These are phyloP conservation scores for Ichneumoninae sp. DNA, from an alignment of 2,888 invertebrate species.

Conservation along the genomic window DNA sequence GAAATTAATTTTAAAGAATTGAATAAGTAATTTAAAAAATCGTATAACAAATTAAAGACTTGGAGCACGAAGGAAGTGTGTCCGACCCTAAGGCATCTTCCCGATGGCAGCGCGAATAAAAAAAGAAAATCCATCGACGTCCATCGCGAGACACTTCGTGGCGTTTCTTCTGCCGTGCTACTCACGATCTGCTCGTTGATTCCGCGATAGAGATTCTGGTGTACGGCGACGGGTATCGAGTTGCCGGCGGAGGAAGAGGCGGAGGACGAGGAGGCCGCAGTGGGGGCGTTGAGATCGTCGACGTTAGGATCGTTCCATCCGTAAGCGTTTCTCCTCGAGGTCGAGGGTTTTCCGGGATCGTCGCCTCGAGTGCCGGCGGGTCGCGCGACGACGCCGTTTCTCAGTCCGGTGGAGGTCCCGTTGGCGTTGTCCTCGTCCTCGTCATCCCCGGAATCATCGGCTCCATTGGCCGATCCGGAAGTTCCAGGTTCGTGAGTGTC, in stretches of 20 bases:
- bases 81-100: not conserved
- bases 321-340: conserved; percentile 75
- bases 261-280: conserved; percentile 61
- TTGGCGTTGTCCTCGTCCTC: conserved; percentile 74
- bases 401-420: conserved; percentile 69
- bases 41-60: no score
- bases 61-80: not conserved
- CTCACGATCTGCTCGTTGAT: conserved; percentile 80
- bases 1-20: no score
- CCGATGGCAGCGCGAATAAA: not conserved
- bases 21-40: no score
- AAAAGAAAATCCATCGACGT: conserved; percentile 54
- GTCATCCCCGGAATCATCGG: not conserved
- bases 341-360: conserved; percentile 77
- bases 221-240: conserved; percentile 63
- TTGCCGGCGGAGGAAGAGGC: conserved; percentile 21
- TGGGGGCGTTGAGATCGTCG: conserved; percentile 61
- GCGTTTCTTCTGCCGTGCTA: conserved; percentile 58
- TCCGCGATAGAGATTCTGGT: conserved; percentile 75
- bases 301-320: conserved; percentile 68
- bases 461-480: conserved; percentile 19
- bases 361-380: conserved; percentile 77
- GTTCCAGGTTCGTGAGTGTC: not conserved
- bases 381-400: conserved; percentile 81
- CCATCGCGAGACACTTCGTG: conserved; percentile 47